A percentile compares a stretch with the other conserved stretches of the same genome.
Conservation (phyloP, 2,888 invertebrate species). For the Iselma pallidipennis region DNA sequence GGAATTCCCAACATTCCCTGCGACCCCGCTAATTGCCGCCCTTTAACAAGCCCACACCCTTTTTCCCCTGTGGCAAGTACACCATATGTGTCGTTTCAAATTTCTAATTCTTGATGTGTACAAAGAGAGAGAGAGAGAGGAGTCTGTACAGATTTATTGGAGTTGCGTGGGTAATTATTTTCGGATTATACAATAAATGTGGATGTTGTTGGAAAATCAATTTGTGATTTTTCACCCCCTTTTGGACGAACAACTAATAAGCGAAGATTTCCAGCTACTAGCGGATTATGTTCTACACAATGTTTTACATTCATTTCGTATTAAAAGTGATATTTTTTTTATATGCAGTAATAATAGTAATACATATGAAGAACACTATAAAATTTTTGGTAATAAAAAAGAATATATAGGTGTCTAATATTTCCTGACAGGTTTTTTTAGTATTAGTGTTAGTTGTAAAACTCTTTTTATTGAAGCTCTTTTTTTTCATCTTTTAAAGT, state of each 20-base stretch:
- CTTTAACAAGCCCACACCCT: constrained; percentile 48
- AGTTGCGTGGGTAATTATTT: constrained; percentile 41
- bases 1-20: constrained; percentile 53
- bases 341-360: too few relatives aligned
- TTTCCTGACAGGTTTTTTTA: neutral
- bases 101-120: constrained; percentile 42
- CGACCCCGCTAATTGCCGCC: constrained; percentile 56
- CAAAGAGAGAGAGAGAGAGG: neutral
- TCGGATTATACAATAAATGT: constrained; percentile 38
- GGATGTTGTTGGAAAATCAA: constrained; percentile 4
- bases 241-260: neutral
- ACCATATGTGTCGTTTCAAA: constrained; percentile 37
- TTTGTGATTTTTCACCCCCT: constrained; percentile 3
- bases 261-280: neutral
- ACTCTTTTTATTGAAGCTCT: neutral
- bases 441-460: neutral
- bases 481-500: neutral
- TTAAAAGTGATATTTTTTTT: too few relatives aligned
- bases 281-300: too few relatives aligned
- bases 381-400: too few relatives aligned
- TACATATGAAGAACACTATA: too few relatives aligned
- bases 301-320: too few relatives aligned
- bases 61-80: constrained; percentile 22
- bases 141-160: constrained; percentile 37
- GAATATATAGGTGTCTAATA: neutral